Evolutionary conservation across 1,140 invertebrate species (phyloP), one percentile per base, ranked within the genome.

Genomic region (Drosophila varians): DNA sequence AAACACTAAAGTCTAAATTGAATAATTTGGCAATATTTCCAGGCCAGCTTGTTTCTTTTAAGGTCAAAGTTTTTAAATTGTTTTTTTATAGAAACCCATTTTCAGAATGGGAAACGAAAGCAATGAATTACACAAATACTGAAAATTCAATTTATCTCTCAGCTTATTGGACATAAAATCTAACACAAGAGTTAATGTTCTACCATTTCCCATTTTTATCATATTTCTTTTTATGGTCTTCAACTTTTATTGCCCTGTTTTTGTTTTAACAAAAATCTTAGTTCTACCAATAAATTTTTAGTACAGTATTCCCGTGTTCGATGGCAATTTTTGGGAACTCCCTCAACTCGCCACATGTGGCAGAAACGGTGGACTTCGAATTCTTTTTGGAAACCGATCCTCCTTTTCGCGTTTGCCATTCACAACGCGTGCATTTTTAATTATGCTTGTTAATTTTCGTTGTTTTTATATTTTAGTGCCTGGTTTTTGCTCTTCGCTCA

Each of bases 381-480:
- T 42, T 42, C 16, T 16, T 18, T n/a, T 14, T 12, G 11, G 23
- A n/a, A 31, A 31, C 28, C 28, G 28, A 31, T 31, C 25, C n/a
- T 11, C 36, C 19, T 25, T 49, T 53, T 54, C 48, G 18, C 4
- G 3, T 26, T 69, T 57, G 31, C 3, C 40, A 48, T 54, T 56
- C 36, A n/a, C 42, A 36, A 16, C 14, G 47, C 26, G 23, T 55
- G 62, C 45, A 68, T 68, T 82, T 87, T 87, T 82, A 87, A 87
- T 82, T 82, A 77, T 62, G 51, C 55, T 68, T 53, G 54, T 62
- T 53, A 74, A 55, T 38, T 58, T 65, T 38, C 8, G 9, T 9
- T 36, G 14, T 53, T 19, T 26, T 55, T 65, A 58, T 18, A 5
- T 62, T 53, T 47, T 64, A 31, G 26, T 53, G 8, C 25, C 31